A percentile compares a stretch with the other conserved stretches of the same genome.
phyloP scores from a whole-genome alignment of 2,797 vertebrate species.

The Cirrhinus mrigala region DNA sequence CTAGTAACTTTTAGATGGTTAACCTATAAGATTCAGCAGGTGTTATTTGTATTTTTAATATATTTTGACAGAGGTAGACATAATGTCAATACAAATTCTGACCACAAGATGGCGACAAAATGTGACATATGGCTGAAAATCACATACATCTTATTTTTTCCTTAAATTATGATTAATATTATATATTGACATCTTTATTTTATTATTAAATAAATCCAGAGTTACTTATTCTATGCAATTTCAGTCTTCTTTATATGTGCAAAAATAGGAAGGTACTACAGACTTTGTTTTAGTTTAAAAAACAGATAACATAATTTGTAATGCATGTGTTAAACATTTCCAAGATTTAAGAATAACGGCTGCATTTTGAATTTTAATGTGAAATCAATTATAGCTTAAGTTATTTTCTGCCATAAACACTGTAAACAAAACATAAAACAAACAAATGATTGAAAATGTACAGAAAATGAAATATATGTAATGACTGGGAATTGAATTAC shows the following conservation, averaged over 20 bases:
- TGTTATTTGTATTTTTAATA: background rate
- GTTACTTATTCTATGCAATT: background rate
- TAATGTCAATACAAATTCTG: background rate
- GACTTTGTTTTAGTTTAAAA: background rate
- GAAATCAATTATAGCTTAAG: background rate
- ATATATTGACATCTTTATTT: background rate
- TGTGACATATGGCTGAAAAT: background rate
- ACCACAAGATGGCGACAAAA: conserved; percentile 16
- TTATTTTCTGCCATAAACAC: background rate
- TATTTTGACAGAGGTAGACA: background rate
- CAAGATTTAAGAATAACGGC: background rate
- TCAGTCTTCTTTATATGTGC: too few relatives aligned
- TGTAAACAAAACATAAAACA: background rate
- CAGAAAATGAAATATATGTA: background rate
- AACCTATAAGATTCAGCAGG: background rate
- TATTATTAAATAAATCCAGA: background rate
- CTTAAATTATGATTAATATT: background rate
- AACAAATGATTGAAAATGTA: background rate
- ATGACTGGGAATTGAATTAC: background rate
- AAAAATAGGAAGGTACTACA: background rate
- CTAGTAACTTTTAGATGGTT: background rate
- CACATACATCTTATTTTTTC: too few relatives aligned
- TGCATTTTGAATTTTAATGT: background rate
- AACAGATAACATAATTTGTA: background rate
- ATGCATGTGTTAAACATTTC: background rate